Evolutionary conservation across 1,140 invertebrate genomes (phyloP), one percentile per base, ranked within the genome.

Genomic region (Elymnias hypermnestra): DNA sequence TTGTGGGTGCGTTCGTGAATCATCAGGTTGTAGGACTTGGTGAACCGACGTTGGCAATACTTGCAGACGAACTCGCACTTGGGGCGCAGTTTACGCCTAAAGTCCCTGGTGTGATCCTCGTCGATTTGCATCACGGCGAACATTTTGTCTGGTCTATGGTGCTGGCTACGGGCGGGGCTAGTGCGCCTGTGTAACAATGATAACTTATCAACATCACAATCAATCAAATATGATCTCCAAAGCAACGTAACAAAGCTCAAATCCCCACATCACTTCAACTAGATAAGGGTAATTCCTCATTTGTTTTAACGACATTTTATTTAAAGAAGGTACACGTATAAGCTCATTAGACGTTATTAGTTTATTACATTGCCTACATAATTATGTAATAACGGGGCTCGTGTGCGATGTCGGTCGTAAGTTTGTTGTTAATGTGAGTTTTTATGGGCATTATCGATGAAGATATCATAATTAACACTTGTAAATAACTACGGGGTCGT

Each of bases 1-100:
- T 98, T 98, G 90, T 99, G 98, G 56, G 96, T 98, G 74, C 97
- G 91, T 86, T 99, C 97, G 89, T 99, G 98, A 73, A 99, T 99
- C 91, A 99, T 95, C 72, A 99, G 91, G 89, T 99, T 99, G 91
- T 99, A 99, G 51, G 96, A 96, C 89, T 99, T 99, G 72, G 97
- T 99, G 90, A 99, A 99, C 71, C 97, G 92, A 72, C 98, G 92
- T 87, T 98, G 94, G 90, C 98, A 99, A 90, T 95, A 99, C 87
- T 97, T 96, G 92, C 98, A 99, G 85, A 99, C 95, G 88, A 98
- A 99, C 89, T 99, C 95, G 90, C 96, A 97, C 90, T 97, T 94
- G 88, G 93, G 91, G 85, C 94, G 90, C 93, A 95, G 94, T 89
- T 95, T 97, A 85, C 96, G 94, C 85, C 96, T 91, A 89, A 95